A percentile compares a stretch with the other conserved stretches of the same genome.
Evolutionary conservation across 2,113 vertebrate species (phyloP).

Genomic region (Brienomyrus longianalis): DNA sequence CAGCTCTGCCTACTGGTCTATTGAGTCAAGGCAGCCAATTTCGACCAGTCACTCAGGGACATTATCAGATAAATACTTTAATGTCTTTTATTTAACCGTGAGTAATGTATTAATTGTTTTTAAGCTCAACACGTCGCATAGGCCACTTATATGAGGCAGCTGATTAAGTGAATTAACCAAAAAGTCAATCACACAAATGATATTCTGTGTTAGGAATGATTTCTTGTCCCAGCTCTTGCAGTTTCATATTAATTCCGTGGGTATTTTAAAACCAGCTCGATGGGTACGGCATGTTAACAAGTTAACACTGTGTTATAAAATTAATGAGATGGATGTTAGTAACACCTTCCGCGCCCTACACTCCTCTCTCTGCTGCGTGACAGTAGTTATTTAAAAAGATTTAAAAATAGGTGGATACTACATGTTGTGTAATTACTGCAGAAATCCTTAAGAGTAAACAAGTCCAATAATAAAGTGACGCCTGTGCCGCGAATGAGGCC

Average conservation of each 20-base stretch:
- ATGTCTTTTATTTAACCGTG: neutral
- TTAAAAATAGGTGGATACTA: slow-evolving; percentile 1
- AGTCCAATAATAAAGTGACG: neutral
- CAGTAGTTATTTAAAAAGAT: neutral
- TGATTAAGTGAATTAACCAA: neutral
- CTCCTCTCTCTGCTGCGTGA: neutral
- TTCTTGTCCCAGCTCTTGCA: neutral
- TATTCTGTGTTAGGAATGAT: neutral
- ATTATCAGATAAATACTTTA: neutral
- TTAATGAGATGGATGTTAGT: neutral
- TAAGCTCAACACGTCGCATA: neutral
- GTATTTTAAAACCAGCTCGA: neutral
- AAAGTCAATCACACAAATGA: neutral
- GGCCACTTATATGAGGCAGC: neutral
- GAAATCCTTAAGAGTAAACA: neutral
- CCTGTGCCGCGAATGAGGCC: neutral
- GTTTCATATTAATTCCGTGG: neutral
- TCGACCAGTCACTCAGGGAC: neutral
- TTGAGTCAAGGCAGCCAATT: neutral
- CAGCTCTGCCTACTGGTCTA: neutral
- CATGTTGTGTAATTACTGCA: neutral
- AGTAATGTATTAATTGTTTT: neutral
- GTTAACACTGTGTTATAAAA: neutral
- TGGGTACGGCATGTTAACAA: neutral
- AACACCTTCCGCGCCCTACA: neutral